Conservation (phyloP, 2,888 invertebrate genomes). For the Pecten maximus region DNA sequence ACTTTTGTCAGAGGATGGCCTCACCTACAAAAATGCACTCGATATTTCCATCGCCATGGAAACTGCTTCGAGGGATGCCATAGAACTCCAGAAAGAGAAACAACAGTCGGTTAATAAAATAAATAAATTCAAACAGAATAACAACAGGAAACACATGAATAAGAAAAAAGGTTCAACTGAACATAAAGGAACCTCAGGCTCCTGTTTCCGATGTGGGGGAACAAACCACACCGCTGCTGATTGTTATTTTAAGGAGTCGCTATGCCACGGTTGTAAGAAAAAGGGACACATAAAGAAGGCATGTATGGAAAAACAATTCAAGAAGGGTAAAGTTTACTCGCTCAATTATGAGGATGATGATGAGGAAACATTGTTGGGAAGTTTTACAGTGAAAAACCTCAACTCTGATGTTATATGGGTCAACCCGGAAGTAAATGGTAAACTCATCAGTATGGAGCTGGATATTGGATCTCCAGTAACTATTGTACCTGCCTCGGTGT, state of each 20-base stretch:
- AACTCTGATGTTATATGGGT: constrained; percentile 34
- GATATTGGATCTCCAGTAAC: constrained; percentile 47
- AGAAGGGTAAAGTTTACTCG: not conserved
- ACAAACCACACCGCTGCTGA: constrained; percentile 10
- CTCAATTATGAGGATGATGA: not conserved
- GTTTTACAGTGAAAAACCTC: not conserved
- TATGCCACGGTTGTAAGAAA: constrained; percentile 40
- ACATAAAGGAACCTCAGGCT: too few species aligned
- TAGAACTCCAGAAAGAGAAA: constrained; percentile 36
- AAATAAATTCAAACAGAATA: not conserved
- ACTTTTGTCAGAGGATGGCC: constrained; percentile 40
- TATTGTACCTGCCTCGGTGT: too few species aligned
- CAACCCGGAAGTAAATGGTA: constrained; percentile 39
- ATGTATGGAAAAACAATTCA: not conserved
- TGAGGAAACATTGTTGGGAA: not conserved
- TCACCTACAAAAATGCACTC: constrained; percentile 35
- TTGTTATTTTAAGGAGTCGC: constrained; percentile 38
- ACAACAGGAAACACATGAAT: not conserved
- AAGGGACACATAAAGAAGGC: constrained; percentile 43
- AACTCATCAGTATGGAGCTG: constrained; percentile 37
- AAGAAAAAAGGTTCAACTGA: not conserved
- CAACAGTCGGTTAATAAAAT: not conserved
- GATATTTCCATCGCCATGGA: constrained; percentile 44
- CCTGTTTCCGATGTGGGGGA: constrained; percentile 39
- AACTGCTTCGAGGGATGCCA: constrained; percentile 39